These are phyloP conservation scores for Drosophila truncata DNA, from an alignment of 1,140 invertebrate genomes.

Conservation along the genomic window DNA sequence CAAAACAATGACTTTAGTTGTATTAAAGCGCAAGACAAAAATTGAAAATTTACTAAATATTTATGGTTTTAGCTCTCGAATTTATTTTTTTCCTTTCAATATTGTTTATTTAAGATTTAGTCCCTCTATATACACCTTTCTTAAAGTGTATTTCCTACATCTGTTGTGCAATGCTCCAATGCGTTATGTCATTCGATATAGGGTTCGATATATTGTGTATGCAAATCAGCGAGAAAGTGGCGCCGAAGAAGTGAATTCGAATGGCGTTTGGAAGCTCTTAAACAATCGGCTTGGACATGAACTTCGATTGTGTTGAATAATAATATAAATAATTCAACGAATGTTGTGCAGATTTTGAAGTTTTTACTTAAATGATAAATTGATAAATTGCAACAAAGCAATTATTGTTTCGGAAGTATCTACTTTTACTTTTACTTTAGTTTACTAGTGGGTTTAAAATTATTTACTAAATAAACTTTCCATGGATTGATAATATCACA, in stretches of 20 bases:
- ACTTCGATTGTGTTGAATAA: conserved; percentile 36
- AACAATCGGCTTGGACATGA: conserved; percentile 23
- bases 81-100: conserved; percentile 2
- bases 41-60: background rate
- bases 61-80: background rate
- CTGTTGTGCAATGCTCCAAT: conserved; percentile 31
- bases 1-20: background rate
- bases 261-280: background rate
- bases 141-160: conserved; percentile 16
- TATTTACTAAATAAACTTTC: background rate
- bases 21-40: too few species aligned
- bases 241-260: conserved; percentile 27
- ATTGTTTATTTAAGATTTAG: background rate
- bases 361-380: too few species aligned
- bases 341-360: background rate
- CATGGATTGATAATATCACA: background rate
- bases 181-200: conserved; percentile 33
- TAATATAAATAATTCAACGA: conserved; percentile 18
- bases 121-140: background rate
- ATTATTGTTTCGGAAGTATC: too few species aligned
- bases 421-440: background rate
- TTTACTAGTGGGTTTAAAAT: background rate
- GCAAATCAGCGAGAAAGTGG: conserved; percentile 46
- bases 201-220: conserved; percentile 25
- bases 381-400: background rate